Base-by-base conservation (phyloP, 2,797 vertebrate genomes). In the Poeciliopsis presidionis region DNA sequence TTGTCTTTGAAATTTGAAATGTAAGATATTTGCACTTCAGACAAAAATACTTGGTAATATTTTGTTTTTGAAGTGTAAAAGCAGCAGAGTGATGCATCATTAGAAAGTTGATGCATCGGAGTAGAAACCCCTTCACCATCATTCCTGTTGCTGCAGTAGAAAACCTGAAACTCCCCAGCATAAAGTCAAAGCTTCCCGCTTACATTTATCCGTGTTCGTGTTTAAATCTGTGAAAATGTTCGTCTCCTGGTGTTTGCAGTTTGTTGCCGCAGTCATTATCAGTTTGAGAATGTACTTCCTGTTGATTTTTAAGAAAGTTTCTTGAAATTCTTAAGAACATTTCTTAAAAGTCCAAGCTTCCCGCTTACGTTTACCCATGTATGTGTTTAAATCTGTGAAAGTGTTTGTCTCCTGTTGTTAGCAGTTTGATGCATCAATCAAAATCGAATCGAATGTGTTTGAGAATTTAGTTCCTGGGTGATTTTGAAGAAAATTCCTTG, bases 401-500 rank as follows among this genome's bases (percentile, higher is more conserved):
- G 20, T 74, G 39, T 82, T 84, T n/a, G 36, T 78, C 28, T 65
- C 14, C 0, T 71, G 36, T 67, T 71, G 36, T 67, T 49, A 51
- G 0, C 8, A 45, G 0, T 45, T 20, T 49, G 69, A 2, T 76
- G 51, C 53, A 73, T 87, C 18, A 49, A 18, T 88, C 45, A 41
- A 63, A 82, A 78, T 67, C 53, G 20, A 49, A 51, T 14, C 67
- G 69, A 76, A 67, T 76, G 85, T 79, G 63, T 89, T 76, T 79
- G 77, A 73, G 8, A 63, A 16, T 80, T 76, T 71, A 39, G 61
- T 57, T 57, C 14, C 33, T 13, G 14, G 33, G 13, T 73, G 5
- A n/a, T 55, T 73, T 43, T 43, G 43, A 45, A 67, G 33, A 2
- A 25, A 13, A 41, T 25, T 16, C 88, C 57, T 82, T 78, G 84